A percentile compares a stretch with the other conserved stretches of the same genome.
These are phyloP conservation scores for Hyaena hyaena DNA, from an alignment of 2,113 vertebrate species.

Conservation along the genomic window DNA sequence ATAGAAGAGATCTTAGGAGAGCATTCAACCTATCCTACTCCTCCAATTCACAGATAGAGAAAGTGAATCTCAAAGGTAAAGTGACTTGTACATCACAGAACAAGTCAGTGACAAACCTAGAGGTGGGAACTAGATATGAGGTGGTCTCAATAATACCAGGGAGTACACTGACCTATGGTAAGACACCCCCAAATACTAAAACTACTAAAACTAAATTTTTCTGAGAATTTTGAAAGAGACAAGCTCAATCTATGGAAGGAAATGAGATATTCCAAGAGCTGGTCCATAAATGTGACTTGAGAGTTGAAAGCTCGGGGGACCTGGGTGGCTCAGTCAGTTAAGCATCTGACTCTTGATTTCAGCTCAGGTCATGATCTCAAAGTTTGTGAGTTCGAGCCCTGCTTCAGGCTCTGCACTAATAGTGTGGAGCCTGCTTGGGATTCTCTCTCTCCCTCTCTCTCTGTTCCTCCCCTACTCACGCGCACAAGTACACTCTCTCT, in stretches of 20 bases:
- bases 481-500: too few relatives aligned
- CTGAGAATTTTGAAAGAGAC: background rate
- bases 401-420: too few relatives aligned
- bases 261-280: background rate
- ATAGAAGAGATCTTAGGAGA: background rate
- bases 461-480: too few relatives aligned
- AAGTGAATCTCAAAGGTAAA: background rate
- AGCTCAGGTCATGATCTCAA: too few relatives aligned
- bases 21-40: background rate
- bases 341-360: too few relatives aligned
- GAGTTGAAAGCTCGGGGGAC: background rate
- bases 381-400: too few relatives aligned
- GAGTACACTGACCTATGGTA: background rate
- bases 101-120: background rate
- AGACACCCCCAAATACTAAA: background rate
- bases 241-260: background rate
- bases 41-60: background rate
- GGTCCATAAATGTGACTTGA: background rate
- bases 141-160: background rate
- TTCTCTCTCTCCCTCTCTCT: too few relatives aligned
- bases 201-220: background rate
- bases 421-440: too few relatives aligned
- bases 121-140: background rate
- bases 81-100: background rate
- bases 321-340: too few relatives aligned